These are phyloP conservation scores for Gobio gobio DNA, from an alignment of 2,113 vertebrate species.

Conservation along the genomic window DNA sequence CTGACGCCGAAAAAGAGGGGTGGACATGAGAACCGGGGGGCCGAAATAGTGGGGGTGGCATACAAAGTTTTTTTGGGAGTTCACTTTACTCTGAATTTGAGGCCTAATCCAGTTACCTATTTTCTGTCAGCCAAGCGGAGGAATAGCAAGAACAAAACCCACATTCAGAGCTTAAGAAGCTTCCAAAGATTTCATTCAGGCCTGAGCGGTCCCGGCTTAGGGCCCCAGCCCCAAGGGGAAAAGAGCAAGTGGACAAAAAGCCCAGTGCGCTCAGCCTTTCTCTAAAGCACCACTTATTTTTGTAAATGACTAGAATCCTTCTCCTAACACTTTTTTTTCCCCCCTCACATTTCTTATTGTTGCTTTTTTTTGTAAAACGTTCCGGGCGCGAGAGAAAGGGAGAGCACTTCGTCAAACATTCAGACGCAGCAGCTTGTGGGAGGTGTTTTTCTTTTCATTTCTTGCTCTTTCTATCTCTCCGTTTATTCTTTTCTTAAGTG, in stretches of 20 bases:
- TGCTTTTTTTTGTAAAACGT: slow-evolving; percentile 52
- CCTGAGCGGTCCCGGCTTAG: slow-evolving; percentile 80
- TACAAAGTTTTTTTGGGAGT: slow-evolving; percentile 83
- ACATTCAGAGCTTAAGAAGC: slow-evolving; percentile 85
- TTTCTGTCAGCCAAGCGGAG: slow-evolving; percentile 85
- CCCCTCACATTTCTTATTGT: slow-evolving; percentile 55
- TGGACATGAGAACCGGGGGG: slow-evolving; percentile 33
- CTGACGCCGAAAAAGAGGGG: slow-evolving; percentile 47
- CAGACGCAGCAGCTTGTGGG: slow-evolving; percentile 57
- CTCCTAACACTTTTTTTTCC: slow-evolving; percentile 38
- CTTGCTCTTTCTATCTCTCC: slow-evolving; percentile 26
- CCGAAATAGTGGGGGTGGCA: slow-evolving; percentile 67
- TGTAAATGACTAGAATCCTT: slow-evolving; percentile 73
- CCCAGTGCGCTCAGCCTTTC: slow-evolving; percentile 63
- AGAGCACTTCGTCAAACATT: slow-evolving; percentile 37
- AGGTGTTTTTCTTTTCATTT: slow-evolving; percentile 53
- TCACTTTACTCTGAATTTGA: slow-evolving; percentile 85
- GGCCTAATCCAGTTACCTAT: slow-evolving; percentile 86
- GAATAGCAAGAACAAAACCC: slow-evolving; percentile 81
- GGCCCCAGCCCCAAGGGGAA: slow-evolving; percentile 75
- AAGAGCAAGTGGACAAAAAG: slow-evolving; percentile 71
- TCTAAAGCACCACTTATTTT: slow-evolving; percentile 75
- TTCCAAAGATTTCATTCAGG: slow-evolving; percentile 82
- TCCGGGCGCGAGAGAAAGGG: slow-evolving; percentile 17
- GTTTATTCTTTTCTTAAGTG: slow-evolving; percentile 59